Conservation (phyloP, 1,140 invertebrate species). For the Harpegnathos saltator region DNA sequence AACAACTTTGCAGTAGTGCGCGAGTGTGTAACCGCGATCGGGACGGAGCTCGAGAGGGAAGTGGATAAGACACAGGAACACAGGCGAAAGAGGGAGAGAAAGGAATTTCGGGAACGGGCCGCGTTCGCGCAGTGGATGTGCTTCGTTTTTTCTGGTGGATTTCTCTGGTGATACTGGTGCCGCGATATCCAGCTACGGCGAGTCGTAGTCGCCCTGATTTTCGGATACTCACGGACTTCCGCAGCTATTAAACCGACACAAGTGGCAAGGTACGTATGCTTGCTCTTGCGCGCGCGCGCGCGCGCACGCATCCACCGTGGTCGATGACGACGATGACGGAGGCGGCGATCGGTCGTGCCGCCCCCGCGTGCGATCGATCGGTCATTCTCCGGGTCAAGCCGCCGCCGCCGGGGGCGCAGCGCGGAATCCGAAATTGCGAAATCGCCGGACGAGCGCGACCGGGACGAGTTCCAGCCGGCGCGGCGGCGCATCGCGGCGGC, state of each 20-base stretch:
- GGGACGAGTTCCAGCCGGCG: constrained; percentile 20
- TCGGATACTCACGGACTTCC: constrained; percentile 41
- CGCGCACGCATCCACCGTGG: not conserved
- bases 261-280: constrained; percentile 27
- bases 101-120: constrained; percentile 3
- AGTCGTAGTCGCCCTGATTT: not conserved
- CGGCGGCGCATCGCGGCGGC: not conserved
- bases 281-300: too few species aligned
- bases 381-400: constrained; percentile 13
- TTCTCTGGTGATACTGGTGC: constrained; percentile 22
- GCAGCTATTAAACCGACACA: not conserved
- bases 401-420: not conserved
- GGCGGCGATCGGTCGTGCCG: not conserved
- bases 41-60: too few species aligned
- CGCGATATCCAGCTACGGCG: not conserved
- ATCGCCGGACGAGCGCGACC: constrained; percentile 30
- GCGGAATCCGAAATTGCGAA: constrained; percentile 50
- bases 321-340: not conserved
- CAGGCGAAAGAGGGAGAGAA: too few species aligned
- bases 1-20: not conserved
- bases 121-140: not conserved
- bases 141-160: constrained; percentile 23
- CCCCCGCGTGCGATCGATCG: constrained; percentile 42
- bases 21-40: constrained; percentile 15
- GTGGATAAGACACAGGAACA: too few species aligned